Base-by-base conservation (phyloP, 2,888 invertebrate genomes). In the Glaucopsyche alexis region DNA sequence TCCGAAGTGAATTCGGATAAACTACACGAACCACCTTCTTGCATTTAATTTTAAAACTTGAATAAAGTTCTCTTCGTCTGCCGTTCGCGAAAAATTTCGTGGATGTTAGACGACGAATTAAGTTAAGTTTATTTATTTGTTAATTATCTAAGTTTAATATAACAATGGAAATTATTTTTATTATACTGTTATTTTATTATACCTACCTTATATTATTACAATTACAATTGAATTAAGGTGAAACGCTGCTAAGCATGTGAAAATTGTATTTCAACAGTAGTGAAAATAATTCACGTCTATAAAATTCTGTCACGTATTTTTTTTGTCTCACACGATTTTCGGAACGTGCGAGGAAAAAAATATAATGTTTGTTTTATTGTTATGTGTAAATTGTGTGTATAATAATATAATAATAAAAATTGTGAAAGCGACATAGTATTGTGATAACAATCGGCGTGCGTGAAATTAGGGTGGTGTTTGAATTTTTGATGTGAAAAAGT, bases 81-180 rank as follows among this genome's bases (percentile, higher is more conserved):
- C 83, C 85, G 87, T 79, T 85, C 89, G 82, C 84, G 77, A 88
- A 85, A 75, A 75, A 77, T 60, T 85, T 88, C 83, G 87, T 85
- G 90, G 82, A 82, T 83, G 87, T 82, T 84, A 89, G 89, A 89
- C 86, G 89, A 87, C 83, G 83, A 72, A 74, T 45, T 71, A 16
- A 75, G 76, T 55, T 72, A 73, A 75, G 65, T 74, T 74, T 78
- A 78, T 80, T 79, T 78, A 80, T 79, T 79, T 74, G 69, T 73
- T 74, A 38, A 38, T 13, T 60, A 13, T 47, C 55, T 65, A 13
- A 49, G 71, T 52, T 73, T 70, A 73, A 73, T 66, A 38, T 73
- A 72, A 60, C 38, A 71, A 71, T 40, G 75, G 73, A 50, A 42
- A 49, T 67, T 73, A 60, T 29, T 73, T 71, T 71, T 16, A 71